These are phyloP conservation scores for Passerina amoena DNA, from an alignment of 2,113 vertebrate genomes.

Conservation along the genomic window DNA sequence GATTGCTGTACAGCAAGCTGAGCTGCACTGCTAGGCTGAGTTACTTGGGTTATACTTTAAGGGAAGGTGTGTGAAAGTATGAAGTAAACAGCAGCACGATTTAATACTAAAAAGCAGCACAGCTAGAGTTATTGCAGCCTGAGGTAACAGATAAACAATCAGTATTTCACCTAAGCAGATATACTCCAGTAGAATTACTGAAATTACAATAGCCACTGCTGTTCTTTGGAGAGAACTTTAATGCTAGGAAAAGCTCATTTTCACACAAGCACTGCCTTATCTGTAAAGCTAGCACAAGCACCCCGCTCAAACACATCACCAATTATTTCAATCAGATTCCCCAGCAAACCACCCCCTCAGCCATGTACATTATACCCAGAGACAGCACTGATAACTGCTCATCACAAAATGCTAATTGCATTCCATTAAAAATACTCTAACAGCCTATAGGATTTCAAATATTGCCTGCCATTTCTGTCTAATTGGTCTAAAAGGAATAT, in stretches of 20 bases:
- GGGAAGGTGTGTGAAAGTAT: background rate
- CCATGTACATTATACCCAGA: background rate
- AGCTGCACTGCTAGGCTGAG: accelerated
- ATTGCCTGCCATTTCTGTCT: background rate
- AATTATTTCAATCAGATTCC: slow-evolving; percentile 41
- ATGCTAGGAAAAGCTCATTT: background rate
- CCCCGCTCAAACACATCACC: background rate
- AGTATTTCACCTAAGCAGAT: background rate
- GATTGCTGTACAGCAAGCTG: background rate
- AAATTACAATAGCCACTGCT: background rate
- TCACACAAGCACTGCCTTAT: background rate
- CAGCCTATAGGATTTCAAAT: background rate
- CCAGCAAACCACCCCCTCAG: background rate
- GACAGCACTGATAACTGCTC: background rate
- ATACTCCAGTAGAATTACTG: background rate
- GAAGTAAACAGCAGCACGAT: background rate
- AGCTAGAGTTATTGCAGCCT: background rate
- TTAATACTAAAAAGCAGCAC: background rate
- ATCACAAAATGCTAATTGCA: background rate
- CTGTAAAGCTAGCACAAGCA: background rate
- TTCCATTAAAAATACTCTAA: background rate
- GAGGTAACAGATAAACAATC: background rate
- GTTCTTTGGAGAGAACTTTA: background rate
- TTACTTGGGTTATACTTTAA: background rate
- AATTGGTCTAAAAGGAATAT: slow-evolving; percentile 12